Base-by-base conservation (phyloP, 2,888 invertebrate genomes). In the Candidula unifasciata region DNA sequence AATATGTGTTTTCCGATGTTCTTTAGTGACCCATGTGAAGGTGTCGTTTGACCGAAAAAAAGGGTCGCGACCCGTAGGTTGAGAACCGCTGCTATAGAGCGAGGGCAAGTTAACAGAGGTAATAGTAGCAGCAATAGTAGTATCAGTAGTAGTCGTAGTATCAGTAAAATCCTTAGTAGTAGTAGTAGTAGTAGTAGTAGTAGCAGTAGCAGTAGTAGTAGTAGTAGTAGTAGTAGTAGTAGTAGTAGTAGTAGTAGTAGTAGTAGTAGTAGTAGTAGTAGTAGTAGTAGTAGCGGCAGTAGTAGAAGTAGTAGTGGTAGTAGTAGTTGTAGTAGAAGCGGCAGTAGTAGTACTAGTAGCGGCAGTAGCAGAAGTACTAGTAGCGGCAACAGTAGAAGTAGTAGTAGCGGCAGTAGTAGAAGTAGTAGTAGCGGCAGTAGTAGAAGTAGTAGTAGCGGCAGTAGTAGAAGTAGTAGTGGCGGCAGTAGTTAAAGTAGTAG, bases 161-260 rank as follows among this genome's bases (percentile, higher is more conserved):
- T 6, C 13, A 1, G 44, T 44, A n/a, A n/a, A n/a, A n/a, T n/a
- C n/a, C n/a, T n/a, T n/a, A 44, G 44, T 44, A 44, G 44, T 44
- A 44, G 44, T 44, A 44, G 44, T 44, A 44, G 44, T 44, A 44
- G 44, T 44, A 69, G 44, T 52, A 77, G 44, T 52, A 77, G 44
- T 52, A 77, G 44, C 44, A 52, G 44, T 52, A 77, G 44, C 21
- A 77, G 44, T 52, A 77, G 54, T 64, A 54, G 54, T 64, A 79
- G 54, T 64, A 79, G 54, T 33, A 73, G 54, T 71, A 30, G 44
- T 2, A 71, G 30, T 2, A 44, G n/a, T 2, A 64, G 60, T 2
- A 79, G 66, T 3, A 44, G 44, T 1, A 57, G 76, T 24, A 54
- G 77, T 21, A 33, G 52, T 24, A 78, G 52, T 18, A 52, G 52